A percentile compares a stretch with the other conserved stretches of the same genome.
Conservation (phyloP, 2,797 vertebrate genomes). For the Gymnoscopelus braueri region DNA sequence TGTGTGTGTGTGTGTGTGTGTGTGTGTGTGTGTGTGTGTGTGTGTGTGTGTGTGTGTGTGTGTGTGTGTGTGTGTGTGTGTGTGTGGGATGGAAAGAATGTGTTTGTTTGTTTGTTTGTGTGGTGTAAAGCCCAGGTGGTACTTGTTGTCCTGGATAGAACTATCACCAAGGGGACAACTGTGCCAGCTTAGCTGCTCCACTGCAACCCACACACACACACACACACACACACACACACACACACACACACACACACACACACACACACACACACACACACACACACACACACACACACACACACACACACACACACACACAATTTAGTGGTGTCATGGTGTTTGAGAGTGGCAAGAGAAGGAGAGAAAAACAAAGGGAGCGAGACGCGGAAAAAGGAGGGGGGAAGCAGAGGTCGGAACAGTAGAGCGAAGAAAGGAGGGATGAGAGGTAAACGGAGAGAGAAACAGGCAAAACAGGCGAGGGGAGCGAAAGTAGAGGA, state of each 20-base stretch:
- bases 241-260: constrained; percentile 15
- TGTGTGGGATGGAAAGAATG: too few relatives aligned
- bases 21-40: too few relatives aligned
- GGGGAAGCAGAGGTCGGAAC: background rate
- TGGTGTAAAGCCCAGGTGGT: constrained; percentile 77
- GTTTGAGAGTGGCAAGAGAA: background rate
- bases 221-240: background rate
- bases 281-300: background rate
- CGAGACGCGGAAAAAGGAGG: background rate
- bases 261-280: constrained; percentile 11
- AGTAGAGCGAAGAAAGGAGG: background rate
- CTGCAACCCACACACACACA: constrained; percentile 23
- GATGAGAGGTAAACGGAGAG: background rate
- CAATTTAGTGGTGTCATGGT: background rate
- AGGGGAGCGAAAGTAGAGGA: background rate
- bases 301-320: too few relatives aligned
- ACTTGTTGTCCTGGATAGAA: constrained; percentile 83
- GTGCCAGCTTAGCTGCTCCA: constrained; percentile 61
- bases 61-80: too few relatives aligned
- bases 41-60: too few relatives aligned
- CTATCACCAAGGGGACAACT: constrained; percentile 74
- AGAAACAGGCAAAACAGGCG: background rate
- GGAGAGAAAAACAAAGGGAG: background rate
- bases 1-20: too few relatives aligned
- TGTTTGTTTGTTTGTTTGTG: constrained; percentile 28